phyloP scores from a whole-genome alignment of 2,888 invertebrate species.

The Tenodera sinensis region DNA sequence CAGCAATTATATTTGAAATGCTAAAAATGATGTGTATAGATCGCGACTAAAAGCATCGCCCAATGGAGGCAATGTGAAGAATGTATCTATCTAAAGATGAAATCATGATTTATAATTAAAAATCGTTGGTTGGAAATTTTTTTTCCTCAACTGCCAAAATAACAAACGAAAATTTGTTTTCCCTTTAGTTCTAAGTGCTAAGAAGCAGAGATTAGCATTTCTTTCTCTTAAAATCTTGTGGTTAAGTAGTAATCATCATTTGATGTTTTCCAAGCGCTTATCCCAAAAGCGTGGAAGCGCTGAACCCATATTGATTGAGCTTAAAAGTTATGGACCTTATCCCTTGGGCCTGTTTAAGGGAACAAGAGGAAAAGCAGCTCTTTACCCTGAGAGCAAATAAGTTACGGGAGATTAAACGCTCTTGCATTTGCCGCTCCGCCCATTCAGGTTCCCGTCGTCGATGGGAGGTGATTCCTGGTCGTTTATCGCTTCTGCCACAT shows the following conservation, averaged over 20 bases:
- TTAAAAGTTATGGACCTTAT: not conserved
- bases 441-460: not conserved
- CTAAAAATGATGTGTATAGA: no score
- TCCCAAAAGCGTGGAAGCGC: not conserved
- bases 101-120: no score
- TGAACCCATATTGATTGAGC: not conserved
- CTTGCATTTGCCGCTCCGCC: not conserved
- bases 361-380: not conserved
- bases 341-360: not conserved
- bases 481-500: not conserved
- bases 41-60: no score
- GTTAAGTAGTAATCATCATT: not conserved
- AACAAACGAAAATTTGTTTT: no score
- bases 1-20: no score
- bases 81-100: no score
- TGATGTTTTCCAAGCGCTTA: not conserved
- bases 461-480: not conserved
- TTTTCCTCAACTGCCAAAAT: no score
- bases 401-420: not conserved
- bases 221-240: not conserved
- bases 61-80: no score
- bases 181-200: not conserved
- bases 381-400: not conserved
- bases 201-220: not conserved
- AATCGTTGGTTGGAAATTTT: no score